Evolutionary conservation across 2,797 vertebrate genomes (phyloP).

Genomic region (Glossophaga mutica): DNA sequence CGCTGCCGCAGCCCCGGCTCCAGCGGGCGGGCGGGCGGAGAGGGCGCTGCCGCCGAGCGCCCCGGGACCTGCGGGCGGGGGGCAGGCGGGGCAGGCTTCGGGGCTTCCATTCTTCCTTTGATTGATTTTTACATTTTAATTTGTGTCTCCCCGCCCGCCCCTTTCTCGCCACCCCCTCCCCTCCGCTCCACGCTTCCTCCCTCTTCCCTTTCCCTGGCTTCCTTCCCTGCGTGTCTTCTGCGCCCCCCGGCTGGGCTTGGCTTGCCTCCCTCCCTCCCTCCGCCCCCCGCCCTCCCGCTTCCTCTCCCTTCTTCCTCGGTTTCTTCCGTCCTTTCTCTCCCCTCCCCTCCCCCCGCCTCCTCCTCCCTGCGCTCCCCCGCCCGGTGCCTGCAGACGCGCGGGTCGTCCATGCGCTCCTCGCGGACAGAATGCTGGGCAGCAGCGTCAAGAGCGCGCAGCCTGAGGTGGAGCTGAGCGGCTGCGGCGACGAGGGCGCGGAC

Average conservation of each 20-base stretch:
- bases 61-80: background rate
- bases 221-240: slow-evolving; percentile 9
- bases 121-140: slow-evolving; percentile 59
- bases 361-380: background rate
- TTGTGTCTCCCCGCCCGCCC: slow-evolving; percentile 60
- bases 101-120: slow-evolving; percentile 12
- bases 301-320: slow-evolving; percentile 40
- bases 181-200: background rate
- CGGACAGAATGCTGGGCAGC: slow-evolving; percentile 92
- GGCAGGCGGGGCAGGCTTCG: background rate
- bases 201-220: slow-evolving; percentile 38
- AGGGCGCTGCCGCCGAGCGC: slow-evolving; percentile 28
- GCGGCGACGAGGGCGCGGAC: slow-evolving; percentile 74
- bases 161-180: slow-evolving; percentile 53
- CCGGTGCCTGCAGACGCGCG: slow-evolving; percentile 87
- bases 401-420: slow-evolving; percentile 88
- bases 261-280: background rate
- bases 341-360: background rate
- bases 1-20: slow-evolving; percentile 52
- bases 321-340: slow-evolving; percentile 51
- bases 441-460: slow-evolving; percentile 88
- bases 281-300: background rate
- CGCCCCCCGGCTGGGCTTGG: background rate
- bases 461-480: slow-evolving; percentile 84
- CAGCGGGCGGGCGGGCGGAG: background rate